These are phyloP conservation scores for Microctonus hyperodae DNA, from an alignment of 2,888 invertebrate species.

Conservation along the genomic window DNA sequence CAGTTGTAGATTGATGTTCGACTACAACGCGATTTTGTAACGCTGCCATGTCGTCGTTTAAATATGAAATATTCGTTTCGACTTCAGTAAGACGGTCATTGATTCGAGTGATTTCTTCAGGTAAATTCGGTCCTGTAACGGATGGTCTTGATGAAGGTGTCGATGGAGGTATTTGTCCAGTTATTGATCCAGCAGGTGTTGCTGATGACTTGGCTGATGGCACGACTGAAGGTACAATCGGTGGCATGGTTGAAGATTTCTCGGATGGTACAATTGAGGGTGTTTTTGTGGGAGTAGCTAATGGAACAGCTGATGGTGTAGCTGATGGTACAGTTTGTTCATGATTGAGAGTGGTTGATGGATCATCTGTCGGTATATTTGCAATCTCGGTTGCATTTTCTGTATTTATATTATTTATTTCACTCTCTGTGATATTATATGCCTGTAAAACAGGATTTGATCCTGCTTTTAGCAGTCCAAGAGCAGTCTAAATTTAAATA, in stretches of 20 bases:
- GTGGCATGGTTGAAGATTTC: neutral
- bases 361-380: neutral
- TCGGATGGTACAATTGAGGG: neutral
- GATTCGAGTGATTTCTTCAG: conserved; percentile 64
- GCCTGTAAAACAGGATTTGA: neutral
- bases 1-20: neutral
- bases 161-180: too few species aligned
- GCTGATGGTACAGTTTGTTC: neutral
- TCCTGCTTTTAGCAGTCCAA: neutral
- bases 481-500: neutral
- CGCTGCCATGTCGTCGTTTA: conserved; percentile 31
- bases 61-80: conserved; percentile 37
- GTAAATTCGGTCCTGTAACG: neutral
- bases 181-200: too few species aligned
- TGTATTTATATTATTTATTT: neutral
- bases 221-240: neutral
- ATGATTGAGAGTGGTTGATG: neutral
- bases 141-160: too few species aligned
- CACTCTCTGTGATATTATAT: neutral
- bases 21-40: conserved; percentile 24
- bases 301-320: neutral
- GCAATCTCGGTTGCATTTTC: neutral
- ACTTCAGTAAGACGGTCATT: conserved; percentile 48
- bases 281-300: neutral
- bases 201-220: neutral